Base-by-base conservation (phyloP, 2,113 vertebrate species). In the Phoxinus phoxinus region DNA sequence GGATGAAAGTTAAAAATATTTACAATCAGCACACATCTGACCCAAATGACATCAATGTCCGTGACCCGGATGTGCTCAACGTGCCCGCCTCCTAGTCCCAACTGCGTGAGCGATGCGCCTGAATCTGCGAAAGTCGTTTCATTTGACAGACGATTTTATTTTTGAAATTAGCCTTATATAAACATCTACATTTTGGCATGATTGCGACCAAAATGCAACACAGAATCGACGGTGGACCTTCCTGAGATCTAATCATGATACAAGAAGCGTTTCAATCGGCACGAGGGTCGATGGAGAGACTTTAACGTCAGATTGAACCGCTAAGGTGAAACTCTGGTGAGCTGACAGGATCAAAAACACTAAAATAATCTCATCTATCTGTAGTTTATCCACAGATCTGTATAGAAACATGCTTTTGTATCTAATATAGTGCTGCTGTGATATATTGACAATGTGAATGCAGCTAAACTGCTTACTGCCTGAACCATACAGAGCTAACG, bases 241-340 rank as follows among this genome's bases (percentile, higher is more conserved):
- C 46, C 81, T 71, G 65, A 83, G 48, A 37, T 37, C 11, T 21
- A 15, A 71, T 53, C 11, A 69, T 51, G 63, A 37, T 23, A 59
- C 72, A 67, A 51, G n/a, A 27, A 25, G 4, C 17, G 46, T 73
- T 72, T 63, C 44, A 58, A 67, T 32, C 12, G 61, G 86, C 91
- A 93, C 91, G 92, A 95, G 72, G 30, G 41, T 78, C 59, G 73
- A 77, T 80, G 84, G 81, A 84, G 21, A 72, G 86, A 81, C 51
- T 74, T 71, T 81, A 81, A 74, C 7, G 27, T 81, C 76, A 72
- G 65, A 81, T 87, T 87, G 85, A 86, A 83, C 65, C 46, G 27
- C 67, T 72, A 53, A 83, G 56, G 46, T 74, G 27, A 83, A 71
- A 32, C 81, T 69, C 65, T 71, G 63, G 63, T 83, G 30, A 83